phyloP scores from a whole-genome alignment of 2,888 invertebrate species.

The Neoitamus cyanurus region DNA sequence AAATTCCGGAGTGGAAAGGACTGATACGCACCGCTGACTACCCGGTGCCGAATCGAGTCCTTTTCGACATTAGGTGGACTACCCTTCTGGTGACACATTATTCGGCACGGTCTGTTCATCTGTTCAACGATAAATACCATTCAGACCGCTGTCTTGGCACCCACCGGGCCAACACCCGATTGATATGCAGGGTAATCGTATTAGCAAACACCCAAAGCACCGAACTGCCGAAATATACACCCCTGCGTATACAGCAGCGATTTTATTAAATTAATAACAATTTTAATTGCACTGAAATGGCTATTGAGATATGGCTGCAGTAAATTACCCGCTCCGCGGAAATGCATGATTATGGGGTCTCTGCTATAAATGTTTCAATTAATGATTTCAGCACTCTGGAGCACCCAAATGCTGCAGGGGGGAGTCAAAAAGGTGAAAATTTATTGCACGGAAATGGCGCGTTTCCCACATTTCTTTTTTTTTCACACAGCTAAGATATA shows the following conservation, averaged over 20 bases:
- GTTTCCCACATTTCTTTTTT: neutral
- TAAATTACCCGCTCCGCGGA: neutral
- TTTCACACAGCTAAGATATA: neutral
- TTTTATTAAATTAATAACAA: constrained; percentile 21
- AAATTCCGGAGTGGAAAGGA: constrained; percentile 12
- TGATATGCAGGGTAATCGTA: neutral
- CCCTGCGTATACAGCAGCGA: neutral
- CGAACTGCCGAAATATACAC: neutral
- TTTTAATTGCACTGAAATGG: neutral
- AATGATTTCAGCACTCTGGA: neutral
- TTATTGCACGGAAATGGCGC: neutral
- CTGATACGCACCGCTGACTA: constrained; percentile 28
- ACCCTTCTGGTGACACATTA: constrained; percentile 7
- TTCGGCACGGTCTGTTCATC: neutral
- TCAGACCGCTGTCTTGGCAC: neutral
- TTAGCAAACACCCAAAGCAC: neutral
- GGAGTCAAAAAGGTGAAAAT: neutral
- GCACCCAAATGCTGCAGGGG: neutral
- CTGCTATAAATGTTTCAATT: constrained; percentile 30
- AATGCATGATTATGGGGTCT: constrained; percentile 6
- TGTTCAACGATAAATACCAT: neutral
- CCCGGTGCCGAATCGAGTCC: neutral
- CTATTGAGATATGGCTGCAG: neutral
- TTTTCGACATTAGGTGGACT: neutral
- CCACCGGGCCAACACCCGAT: neutral